Evolutionary conservation across 1,140 invertebrate species (phyloP).

Genomic region (Lepidostoma basale): DNA sequence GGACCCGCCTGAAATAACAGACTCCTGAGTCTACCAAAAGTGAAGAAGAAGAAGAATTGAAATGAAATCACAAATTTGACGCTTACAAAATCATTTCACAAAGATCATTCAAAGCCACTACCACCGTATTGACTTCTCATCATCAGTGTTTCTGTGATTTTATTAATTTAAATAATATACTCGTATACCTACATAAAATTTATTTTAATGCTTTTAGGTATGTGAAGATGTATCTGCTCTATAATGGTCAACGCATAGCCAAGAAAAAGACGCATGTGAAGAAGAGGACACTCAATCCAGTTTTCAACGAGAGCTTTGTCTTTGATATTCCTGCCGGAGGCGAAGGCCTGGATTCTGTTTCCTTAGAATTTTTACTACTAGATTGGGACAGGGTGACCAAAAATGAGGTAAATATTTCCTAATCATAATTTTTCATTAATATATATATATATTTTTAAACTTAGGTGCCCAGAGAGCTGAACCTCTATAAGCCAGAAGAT

Average conservation of each 20-base stretch:
- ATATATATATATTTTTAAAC: not conserved
- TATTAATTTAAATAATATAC: not conserved
- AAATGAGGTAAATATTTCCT: constrained; percentile 79
- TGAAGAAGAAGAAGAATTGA: too few relatives aligned
- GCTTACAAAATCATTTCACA: not conserved
- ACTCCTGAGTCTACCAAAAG: too few relatives aligned
- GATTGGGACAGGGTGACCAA: constrained; percentile 98
- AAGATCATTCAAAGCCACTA: too few relatives aligned
- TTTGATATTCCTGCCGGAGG: constrained; percentile 77
- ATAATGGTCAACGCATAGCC: constrained; percentile 95
- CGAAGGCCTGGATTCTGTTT: constrained; percentile 79
- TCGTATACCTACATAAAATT: too few relatives aligned
- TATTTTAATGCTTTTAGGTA: constrained; percentile 56
- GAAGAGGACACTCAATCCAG: constrained; percentile 95
- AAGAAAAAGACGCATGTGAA: constrained; percentile 99
- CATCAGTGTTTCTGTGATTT: too few relatives aligned
- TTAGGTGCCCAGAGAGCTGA: not conserved
- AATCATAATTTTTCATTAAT: constrained; percentile 11
- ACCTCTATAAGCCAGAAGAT: too few relatives aligned
- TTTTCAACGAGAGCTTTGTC: constrained; percentile 97
- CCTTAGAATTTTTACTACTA: constrained; percentile 89
- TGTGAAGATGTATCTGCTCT: constrained; percentile 96
- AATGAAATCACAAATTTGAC: too few relatives aligned
- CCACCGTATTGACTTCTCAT: too few relatives aligned
- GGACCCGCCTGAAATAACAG: too few relatives aligned